phyloP scores from a whole-genome alignment of 2,888 invertebrate genomes.

The Torymus texanus region DNA sequence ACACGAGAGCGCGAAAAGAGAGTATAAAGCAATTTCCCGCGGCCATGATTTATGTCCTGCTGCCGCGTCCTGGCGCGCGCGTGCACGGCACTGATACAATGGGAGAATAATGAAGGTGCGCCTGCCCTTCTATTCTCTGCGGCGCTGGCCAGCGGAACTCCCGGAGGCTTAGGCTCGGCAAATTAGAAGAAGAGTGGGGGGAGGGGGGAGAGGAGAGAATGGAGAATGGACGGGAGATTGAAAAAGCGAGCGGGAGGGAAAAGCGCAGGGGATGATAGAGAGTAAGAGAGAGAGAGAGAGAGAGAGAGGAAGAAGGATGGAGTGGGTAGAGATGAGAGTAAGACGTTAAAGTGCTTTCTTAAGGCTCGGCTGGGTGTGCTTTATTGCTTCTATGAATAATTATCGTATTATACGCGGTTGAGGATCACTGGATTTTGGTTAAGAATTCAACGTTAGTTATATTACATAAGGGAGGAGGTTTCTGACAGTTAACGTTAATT shows the following conservation, averaged over 20 bases:
- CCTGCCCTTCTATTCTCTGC: conserved; percentile 21
- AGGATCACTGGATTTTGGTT: too few species aligned
- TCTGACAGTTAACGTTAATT: too few species aligned
- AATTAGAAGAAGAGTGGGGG: conserved; percentile 68
- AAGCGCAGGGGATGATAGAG: neutral
- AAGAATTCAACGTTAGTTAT: too few species aligned
- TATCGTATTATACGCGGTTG: neutral
- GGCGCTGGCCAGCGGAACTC: neutral
- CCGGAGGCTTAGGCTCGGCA: conserved; percentile 65
- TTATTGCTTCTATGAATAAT: conserved; percentile 13
- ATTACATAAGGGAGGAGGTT: too few species aligned
- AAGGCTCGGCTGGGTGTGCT: neutral
- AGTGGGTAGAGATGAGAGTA: conserved; percentile 18
- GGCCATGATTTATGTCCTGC: conserved; percentile 69
- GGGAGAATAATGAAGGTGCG: conserved; percentile 73
- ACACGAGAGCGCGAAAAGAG: neutral
- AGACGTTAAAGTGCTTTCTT: conserved; percentile 33
- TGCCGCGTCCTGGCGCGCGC: conserved; percentile 52
- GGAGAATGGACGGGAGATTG: conserved; percentile 43
- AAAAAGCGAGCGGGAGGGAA: conserved; percentile 31
- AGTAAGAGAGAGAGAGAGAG: conserved; percentile 17
- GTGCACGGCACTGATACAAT: conserved; percentile 68
- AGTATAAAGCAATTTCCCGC: conserved; percentile 26
- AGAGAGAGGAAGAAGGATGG: neutral
- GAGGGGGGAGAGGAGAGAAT: conserved; percentile 54